Base-by-base conservation (phyloP, 2,797 vertebrate genomes). In the Rhincodon typus region DNA sequence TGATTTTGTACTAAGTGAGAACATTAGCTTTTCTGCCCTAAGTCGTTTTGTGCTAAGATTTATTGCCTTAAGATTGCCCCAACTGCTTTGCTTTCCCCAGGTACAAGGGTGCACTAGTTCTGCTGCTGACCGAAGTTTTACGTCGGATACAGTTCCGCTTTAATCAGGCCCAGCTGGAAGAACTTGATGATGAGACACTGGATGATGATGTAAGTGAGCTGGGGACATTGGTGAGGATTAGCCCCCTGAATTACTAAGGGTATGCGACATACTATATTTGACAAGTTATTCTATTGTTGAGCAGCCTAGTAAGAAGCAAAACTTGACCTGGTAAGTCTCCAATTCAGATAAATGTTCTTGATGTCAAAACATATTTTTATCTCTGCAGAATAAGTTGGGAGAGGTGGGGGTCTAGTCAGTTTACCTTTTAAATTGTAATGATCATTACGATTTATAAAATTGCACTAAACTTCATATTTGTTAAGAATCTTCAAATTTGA, bases 101-200 rank as follows among this genome's bases (percentile, higher is more conserved):
- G 98, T 99, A 99, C 98, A 99, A 99, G 97, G 98, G 99, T 46
- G 99, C 99, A 95, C 97, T 99, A 96, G 98, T 99, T 96, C 98
- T 99, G 96, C 97, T 99, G 96, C 98, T 99, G 96, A 98, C 98
- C 3, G 99, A 99, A 96, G 99, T 99, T 96, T 97, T 99, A 96
- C 99, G 99, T 97, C 98, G 99, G 96, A 98, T 99, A 96, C 99
- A 99, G 98, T 99, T 99, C 97, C 97, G 99, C 97, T 98, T 98
- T 97, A 99, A 99, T 97, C 99, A 99, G 97, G 98, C 98, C 87
- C 99, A 99, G 96, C 96, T 99, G 96, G 99, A 99, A 97, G 99
- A 99, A 97, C 97, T 99, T 97, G 99, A 99, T 27, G 99, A 99
- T 0, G 99, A 99, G 97, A 98, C 98, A 3, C 97, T 99, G 96